phyloP scores from a whole-genome alignment of 2,113 vertebrate species.

The Nanorana parkeri region DNA sequence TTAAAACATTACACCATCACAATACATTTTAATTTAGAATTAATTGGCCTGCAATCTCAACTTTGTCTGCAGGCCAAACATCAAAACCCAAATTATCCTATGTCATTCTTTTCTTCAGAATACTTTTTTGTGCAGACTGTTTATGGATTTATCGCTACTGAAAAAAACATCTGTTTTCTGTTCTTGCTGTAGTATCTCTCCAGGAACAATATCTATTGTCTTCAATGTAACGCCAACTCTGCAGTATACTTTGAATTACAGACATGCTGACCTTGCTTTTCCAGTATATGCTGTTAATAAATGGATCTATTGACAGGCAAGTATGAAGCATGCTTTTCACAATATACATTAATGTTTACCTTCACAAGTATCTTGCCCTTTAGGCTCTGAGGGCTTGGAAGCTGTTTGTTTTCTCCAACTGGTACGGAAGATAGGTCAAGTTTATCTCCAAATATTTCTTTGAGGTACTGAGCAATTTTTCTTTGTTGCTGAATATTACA shows the following conservation, averaged over 20 bases:
- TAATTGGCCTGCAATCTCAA: neutral
- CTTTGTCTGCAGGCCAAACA: neutral
- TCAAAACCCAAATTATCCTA: slow-evolving; percentile 2
- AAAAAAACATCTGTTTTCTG: neutral
- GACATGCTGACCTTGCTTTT: no score
- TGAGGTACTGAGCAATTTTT: slow-evolving; percentile 93
- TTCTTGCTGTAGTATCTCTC: neutral
- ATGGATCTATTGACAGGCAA: no score
- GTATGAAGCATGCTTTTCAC: no score
- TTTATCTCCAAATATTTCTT: slow-evolving; percentile 89
- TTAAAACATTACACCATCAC: neutral
- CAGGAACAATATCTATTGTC: neutral
- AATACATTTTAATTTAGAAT: slow-evolving; percentile 3
- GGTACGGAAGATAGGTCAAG: slow-evolving; percentile 82
- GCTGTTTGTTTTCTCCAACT: slow-evolving; percentile 79
- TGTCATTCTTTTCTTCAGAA: neutral
- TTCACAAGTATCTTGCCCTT: slow-evolving; percentile 96
- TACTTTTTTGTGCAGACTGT: neutral
- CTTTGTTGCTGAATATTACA: slow-evolving; percentile 94
- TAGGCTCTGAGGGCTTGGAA: slow-evolving; percentile 89
- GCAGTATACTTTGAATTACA: no score
- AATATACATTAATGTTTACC: slow-evolving; percentile 72
- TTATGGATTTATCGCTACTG: neutral
- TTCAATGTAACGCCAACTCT: no score
- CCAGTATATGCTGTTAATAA: no score